These are phyloP conservation scores for Drosophila tristis DNA, from an alignment of 1,140 invertebrate genomes.

Conservation along the genomic window DNA sequence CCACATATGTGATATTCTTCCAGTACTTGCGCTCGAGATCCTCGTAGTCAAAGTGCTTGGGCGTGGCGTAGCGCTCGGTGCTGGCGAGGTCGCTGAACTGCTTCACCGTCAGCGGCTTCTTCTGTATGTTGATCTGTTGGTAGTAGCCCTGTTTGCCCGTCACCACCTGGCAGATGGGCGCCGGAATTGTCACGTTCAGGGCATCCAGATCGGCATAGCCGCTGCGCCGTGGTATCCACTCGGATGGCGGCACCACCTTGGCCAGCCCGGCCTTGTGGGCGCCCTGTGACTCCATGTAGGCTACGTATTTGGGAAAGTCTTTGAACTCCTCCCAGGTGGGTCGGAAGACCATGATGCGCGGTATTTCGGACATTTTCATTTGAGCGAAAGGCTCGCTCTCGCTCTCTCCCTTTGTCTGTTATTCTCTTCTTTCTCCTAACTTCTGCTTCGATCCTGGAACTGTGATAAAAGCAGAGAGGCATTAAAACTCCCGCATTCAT, in stretches of 20 bases:
- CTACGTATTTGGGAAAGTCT: constrained; percentile 95
- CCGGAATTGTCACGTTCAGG: constrained; percentile 92
- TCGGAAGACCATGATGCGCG: constrained; percentile 91
- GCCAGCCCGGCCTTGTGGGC: constrained; percentile 97
- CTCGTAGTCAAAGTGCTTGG: constrained; percentile 95
- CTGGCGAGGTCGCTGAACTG: constrained; percentile 95
- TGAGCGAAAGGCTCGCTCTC: constrained; percentile 2
- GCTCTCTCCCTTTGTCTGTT: not conserved
- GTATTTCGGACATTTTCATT: constrained; percentile 77
- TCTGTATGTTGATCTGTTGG: constrained; percentile 98
- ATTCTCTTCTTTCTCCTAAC: not conserved
- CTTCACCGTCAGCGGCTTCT: constrained; percentile 94
- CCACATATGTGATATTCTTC: constrained; percentile 97
- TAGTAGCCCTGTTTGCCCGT: constrained; percentile 97
- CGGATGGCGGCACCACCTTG: constrained; percentile 97
- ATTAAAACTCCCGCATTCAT: constrained; percentile 35
- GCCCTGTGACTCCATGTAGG: constrained; percentile 96
- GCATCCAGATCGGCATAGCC: constrained; percentile 92
- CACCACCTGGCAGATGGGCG: constrained; percentile 94
- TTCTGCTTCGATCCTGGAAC: constrained; percentile 44
- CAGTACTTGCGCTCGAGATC: constrained; percentile 99
- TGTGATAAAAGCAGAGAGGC: constrained; percentile 47
- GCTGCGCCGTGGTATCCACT: constrained; percentile 95
- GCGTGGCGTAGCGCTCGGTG: constrained; percentile 92
- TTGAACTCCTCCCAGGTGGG: constrained; percentile 98